phyloP scores from a whole-genome alignment of 2,888 invertebrate genomes.

The Drosophila atripex region DNA sequence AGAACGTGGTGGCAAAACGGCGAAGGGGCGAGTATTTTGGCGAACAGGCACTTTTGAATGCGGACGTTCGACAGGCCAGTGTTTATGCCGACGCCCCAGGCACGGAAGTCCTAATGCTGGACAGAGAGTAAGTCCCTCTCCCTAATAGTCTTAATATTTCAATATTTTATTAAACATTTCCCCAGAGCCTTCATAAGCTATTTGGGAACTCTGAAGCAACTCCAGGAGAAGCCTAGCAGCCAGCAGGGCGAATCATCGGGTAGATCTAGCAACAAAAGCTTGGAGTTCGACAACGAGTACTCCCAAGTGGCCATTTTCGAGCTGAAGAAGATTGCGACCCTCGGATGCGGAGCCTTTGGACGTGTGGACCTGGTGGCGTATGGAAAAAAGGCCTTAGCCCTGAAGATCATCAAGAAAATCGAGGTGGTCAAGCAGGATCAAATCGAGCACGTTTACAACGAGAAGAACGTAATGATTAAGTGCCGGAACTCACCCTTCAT shows the following conservation, averaged over 20 bases:
- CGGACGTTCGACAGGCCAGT: conserved; percentile 94
- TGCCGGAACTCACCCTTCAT: conserved; percentile 91
- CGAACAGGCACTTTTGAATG: conserved; percentile 93
- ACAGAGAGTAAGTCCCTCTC: conserved; percentile 88
- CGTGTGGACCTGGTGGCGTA: conserved; percentile 91
- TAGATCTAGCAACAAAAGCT: conserved; percentile 64
- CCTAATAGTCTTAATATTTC: neutral
- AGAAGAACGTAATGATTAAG: conserved; percentile 92
- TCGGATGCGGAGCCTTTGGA: conserved; percentile 97
- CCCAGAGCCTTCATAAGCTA: conserved; percentile 91
- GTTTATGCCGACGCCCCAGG: conserved; percentile 93
- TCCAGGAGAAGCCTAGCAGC: conserved; percentile 73
- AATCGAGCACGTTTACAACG: conserved; percentile 94
- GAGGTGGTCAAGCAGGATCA: conserved; percentile 95
- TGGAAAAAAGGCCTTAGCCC: conserved; percentile 87
- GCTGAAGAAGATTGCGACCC: conserved; percentile 91
- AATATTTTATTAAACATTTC: neutral
- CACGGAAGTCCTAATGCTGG: conserved; percentile 93
- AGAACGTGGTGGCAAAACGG: conserved; percentile 88
- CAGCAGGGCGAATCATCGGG: conserved; percentile 56
- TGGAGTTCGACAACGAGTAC: conserved; percentile 85
- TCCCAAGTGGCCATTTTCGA: conserved; percentile 90
- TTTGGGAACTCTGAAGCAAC: conserved; percentile 88
- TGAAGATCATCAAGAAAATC: conserved; percentile 95
- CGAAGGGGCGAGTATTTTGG: conserved; percentile 94